Evolutionary conservation across 1,140 invertebrate genomes (phyloP), one percentile per base, ranked within the genome.

Genomic region (Sarcophaga peregrina): DNA sequence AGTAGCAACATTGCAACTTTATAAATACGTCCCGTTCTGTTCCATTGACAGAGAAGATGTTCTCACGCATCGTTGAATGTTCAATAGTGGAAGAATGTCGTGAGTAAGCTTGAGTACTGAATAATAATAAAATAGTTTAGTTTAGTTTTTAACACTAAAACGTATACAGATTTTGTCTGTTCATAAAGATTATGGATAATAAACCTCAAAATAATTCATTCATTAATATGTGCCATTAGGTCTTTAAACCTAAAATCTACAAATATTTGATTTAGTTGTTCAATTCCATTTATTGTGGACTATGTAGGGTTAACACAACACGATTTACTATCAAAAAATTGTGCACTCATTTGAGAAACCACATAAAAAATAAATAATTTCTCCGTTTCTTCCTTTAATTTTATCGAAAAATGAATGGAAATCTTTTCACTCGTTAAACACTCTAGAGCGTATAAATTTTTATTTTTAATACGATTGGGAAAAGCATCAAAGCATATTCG

Each of bases 281-380:
- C 17, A 25, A 20, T 68, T 68, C 17, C 62, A 68, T 20, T 25
- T 37, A 37, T 37, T 37, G 25, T 1, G 25, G 4, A 68, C 62
- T 20, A 1, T 20, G 20, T n/a, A 68, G 62, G 62, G 62, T 68
- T 68, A 68, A 68, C 3, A 68, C 3, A 68, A 68, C 3, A 68
- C 3, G 20, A 9, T 25, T 25, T 68, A 13, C 13, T 58, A 6
- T 7, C 13, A 7, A 58, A n/a, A 58, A 58, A 37, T 37, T 68
- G 62, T 68, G 62, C 17, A 20, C 20, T 68, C 62, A 68, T 5
- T 68, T 68, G 62, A 68, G 10, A 68, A 68, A 68, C 62, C 62
- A 68, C 62, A 68, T 68, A 13, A 68, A 68, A 20, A 68, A 68
- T 68, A 68, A 68, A 58, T n/a, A 58, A 7, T n/a, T 58, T 68